These are phyloP conservation scores for Pararge aegeria DNA, from an alignment of 1,140 invertebrate genomes.

Conservation along the genomic window DNA sequence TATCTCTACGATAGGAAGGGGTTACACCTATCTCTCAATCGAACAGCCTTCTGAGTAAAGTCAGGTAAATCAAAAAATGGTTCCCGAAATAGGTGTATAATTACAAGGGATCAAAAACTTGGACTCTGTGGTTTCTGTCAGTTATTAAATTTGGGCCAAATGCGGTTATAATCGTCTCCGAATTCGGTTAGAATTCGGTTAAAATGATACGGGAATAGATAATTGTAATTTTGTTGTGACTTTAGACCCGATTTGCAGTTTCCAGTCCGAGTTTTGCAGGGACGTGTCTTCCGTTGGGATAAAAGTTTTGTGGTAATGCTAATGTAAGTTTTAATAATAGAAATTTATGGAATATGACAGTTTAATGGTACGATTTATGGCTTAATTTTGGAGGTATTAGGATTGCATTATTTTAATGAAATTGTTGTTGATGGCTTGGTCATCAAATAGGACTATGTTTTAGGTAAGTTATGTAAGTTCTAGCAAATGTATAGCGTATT, in stretches of 20 bases:
- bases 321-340: constrained; percentile 51
- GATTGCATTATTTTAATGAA: not conserved
- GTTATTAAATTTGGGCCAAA: constrained; percentile 73
- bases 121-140: constrained; percentile 38
- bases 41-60: constrained; percentile 53
- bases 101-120: constrained; percentile 69
- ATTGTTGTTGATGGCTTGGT: too few relatives aligned
- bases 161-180: constrained; percentile 71
- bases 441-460: too few relatives aligned
- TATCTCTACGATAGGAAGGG: constrained; percentile 32
- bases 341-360: constrained; percentile 51
- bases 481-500: too few relatives aligned
- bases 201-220: constrained; percentile 55
- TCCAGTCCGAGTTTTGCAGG: constrained; percentile 19
- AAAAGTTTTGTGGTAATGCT: constrained; percentile 19
- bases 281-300: constrained; percentile 53
- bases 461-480: too few relatives aligned
- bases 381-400: constrained; percentile 14
- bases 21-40: constrained; percentile 54
- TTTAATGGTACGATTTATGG: constrained; percentile 48
- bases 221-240: constrained; percentile 45
- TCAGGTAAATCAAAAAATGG: constrained; percentile 57
- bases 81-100: constrained; percentile 61
- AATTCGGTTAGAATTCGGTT: constrained; percentile 35
- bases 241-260: constrained; percentile 29